Base-by-base conservation (phyloP, 1,140 invertebrate genomes). In the Micrasema minimum region DNA sequence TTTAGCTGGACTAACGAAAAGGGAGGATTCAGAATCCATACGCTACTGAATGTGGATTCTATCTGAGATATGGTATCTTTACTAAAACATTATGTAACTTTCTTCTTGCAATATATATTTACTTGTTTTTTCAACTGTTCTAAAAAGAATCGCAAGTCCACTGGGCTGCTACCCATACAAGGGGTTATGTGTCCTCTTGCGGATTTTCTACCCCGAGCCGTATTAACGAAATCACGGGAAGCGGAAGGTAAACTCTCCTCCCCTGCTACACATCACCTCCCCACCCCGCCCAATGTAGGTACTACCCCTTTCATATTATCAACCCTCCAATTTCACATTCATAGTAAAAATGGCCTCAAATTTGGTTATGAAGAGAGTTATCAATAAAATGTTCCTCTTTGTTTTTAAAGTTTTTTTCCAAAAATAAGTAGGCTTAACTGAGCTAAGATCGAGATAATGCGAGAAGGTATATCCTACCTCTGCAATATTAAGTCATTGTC, bases 171-270 rank as follows among this genome's bases (percentile, higher is more conserved):
- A 31, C 7, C 7, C 7, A 20, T 59, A 11, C n/a, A 59, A 22
- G 55, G 55, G 35, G 55, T 59, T 59, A 59, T 9, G 55, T 59
- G 55, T 59, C 55, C 35, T 41, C 38, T 38, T 14, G 35, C 26
- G 31, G 20, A 22, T 18, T 18, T 59, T 16, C 38, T 59, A 59
- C 55, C 55, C 55, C 55, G 55, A 31, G 53, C 53, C 53, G 55
- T 59, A 59, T 59, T 20, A 59, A 59, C 37, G 35, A 59, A 59
- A 59, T 59, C 55, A 41, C 55, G 35, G 51, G 55, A 59, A 41
- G 55, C 2, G 16, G 55, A 59, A 16, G 55, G n/a, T 59, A 41
- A 38, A 59, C 37, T 35, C 55, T 14, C 53, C 2, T 31, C 37
- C 37, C 18, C 7, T 22, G 0, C 48, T 22, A 31, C 26, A 4